Conservation (phyloP, 2,113 vertebrate species). For the Alexandromys fortis region DNA sequence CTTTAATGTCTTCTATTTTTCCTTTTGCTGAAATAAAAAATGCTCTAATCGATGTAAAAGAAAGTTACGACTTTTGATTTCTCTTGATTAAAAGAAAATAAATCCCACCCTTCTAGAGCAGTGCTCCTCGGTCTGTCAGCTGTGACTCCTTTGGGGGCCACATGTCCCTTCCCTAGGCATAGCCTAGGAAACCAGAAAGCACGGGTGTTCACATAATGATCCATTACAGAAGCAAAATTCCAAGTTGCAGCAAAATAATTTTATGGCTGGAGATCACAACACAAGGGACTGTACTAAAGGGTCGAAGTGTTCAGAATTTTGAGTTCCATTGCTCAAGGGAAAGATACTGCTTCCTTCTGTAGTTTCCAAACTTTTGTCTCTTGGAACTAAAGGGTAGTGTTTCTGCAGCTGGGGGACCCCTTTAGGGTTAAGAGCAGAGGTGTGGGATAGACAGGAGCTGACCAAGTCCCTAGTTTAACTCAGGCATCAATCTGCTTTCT, state of each 20-base stretch:
- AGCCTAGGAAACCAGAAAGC: neutral
- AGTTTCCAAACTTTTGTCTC: neutral
- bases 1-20: neutral
- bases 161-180: neutral
- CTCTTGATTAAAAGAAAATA: neutral
- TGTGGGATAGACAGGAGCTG: neutral
- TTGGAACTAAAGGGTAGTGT: neutral
- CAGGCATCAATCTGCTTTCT: neutral
- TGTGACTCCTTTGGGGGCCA: neutral
- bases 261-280: neutral
- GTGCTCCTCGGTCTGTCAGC: neutral
- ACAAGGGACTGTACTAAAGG: neutral
- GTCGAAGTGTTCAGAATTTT: neutral
- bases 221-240: neutral
- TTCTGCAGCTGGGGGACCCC: neutral
- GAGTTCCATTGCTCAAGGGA: neutral
- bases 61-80: neutral
- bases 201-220: no score
- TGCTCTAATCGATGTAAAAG: neutral
- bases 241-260: neutral
- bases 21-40: neutral
- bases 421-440: rapidly evolving
- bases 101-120: neutral
- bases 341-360: neutral
- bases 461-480: neutral